Conservation (phyloP, 53 echinoderm and acorn worm genomes). For the Holothuria scabra region DNA sequence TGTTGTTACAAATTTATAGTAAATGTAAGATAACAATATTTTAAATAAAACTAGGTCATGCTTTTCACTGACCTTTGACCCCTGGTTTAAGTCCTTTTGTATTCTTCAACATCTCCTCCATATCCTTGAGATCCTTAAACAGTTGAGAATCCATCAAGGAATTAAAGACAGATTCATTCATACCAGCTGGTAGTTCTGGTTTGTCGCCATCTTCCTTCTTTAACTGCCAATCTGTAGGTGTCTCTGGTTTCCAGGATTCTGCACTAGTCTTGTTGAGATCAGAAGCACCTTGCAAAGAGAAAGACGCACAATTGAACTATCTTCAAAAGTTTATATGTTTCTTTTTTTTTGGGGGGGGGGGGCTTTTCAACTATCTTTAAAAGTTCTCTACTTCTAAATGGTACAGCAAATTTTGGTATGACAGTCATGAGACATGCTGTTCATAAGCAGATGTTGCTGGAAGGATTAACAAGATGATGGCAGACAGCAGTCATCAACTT, state of each 20-base stretch:
- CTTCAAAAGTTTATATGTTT: too few relatives aligned
- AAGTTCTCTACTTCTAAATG: too few relatives aligned
- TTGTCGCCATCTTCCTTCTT: slow-evolving; percentile 74
- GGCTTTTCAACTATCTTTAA: too few relatives aligned
- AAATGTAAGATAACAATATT: too few relatives aligned
- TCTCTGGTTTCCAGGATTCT: slow-evolving; percentile 77
- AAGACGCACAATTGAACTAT: neutral
- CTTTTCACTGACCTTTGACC: slow-evolving; percentile 79
- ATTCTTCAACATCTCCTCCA: slow-evolving; percentile 94
- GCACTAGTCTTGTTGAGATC: slow-evolving; percentile 89
- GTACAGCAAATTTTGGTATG: too few relatives aligned
- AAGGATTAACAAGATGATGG: too few relatives aligned
- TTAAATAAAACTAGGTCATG: too few relatives aligned
- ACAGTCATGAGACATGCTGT: too few relatives aligned
- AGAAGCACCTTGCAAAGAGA: slow-evolving; percentile 69
- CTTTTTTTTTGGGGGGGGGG: too few relatives aligned
- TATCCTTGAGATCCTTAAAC: slow-evolving; percentile 89
- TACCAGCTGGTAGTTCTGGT: slow-evolving; percentile 72
- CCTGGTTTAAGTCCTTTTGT: slow-evolving; percentile 84
- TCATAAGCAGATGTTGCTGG: too few relatives aligned
- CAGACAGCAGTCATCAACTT: too few relatives aligned
- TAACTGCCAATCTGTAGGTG: slow-evolving; percentile 86
- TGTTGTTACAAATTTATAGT: too few relatives aligned
- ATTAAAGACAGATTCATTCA: slow-evolving; percentile 76
- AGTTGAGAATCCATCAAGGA: slow-evolving; percentile 88